Base-by-base conservation (phyloP, 2,888 invertebrate species). In the Anodontia alba region DNA sequence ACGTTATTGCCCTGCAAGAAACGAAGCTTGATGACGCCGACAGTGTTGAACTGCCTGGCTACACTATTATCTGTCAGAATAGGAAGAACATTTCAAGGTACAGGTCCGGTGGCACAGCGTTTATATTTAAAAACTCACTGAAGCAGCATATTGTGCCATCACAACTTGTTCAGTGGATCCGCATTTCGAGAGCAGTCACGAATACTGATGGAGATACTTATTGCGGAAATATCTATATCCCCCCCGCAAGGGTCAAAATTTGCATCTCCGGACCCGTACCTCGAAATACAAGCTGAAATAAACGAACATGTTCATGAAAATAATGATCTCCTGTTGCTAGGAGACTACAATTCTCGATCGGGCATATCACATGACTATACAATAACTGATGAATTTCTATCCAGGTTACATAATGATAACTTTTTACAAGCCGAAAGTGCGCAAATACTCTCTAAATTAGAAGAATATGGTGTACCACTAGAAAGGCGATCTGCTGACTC, bases 311-410 rank as follows among this genome's bases (percentile, higher is more conserved):
- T 10, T n/a, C 1, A 15, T 26, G 23, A 23, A n/a, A 69, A 23
- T 20, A 38, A 5, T 8, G 71, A 26, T 17, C 8, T 71, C 31
- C 33, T 71, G 12, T 33, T 71, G 33, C n/a, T 71, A 26, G 71
- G 71, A 26, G 71, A 71, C 42, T 43, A 49, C 20, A 71, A 71
- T 31, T 46, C 71, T 31, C 26, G 71, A 31, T 29, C 51, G 15
- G 43, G 49, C 26, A 49, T 31, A n/a, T 29, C 20, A 7, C 49
- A 10, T 71, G 71, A 71, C n/a, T 49, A 20, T 51, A 43, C 49
- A n/a, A 10, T 71, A 46, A 8, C 29, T 5, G 71, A 71, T 51
- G 51, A 71, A n/a, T 49, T 49, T 33, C 1, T 71, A 46, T 71
- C 49, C 10, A 49, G 33, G 31, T 29, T 71, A 33, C 12, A 49